Evolutionary conservation across 2,797 vertebrate species (phyloP).

Genomic region (Xenops minutus): DNA sequence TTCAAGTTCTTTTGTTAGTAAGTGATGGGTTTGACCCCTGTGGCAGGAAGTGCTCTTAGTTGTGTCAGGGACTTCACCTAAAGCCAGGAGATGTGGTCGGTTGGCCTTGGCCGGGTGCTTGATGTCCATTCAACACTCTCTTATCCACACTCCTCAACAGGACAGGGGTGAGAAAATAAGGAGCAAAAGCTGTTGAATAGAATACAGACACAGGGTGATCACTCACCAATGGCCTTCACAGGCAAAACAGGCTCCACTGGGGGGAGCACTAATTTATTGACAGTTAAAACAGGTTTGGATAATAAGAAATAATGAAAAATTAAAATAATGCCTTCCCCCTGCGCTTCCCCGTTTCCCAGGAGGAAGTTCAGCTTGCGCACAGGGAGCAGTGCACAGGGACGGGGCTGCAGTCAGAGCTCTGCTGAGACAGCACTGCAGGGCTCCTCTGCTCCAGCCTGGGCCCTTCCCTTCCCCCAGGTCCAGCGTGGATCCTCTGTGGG

Average conservation of each 20-base stretch:
- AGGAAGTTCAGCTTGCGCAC: fast-evolving
- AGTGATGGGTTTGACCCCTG: neutral
- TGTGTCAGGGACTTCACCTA: neutral
- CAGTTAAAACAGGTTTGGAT: neutral
- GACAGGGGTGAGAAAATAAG: neutral
- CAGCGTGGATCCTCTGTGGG: fast-evolving
- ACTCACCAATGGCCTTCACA: fast-evolving
- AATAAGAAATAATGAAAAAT: neutral
- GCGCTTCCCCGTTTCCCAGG: neutral
- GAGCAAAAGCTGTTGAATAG: fast-evolving
- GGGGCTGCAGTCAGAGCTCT: fast-evolving
- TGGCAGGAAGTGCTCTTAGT: neutral
- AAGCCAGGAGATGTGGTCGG: neutral
- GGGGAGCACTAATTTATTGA: neutral
- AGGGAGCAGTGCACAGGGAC: fast-evolving
- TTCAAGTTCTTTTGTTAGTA: neutral
- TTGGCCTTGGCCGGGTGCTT: neutral
- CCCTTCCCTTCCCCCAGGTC: neutral
- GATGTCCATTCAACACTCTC: neutral
- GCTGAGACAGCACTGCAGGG: neutral
- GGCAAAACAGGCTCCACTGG: fast-evolving
- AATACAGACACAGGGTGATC: fast-evolving
- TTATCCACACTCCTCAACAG: neutral
- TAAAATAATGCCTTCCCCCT: fast-evolving
- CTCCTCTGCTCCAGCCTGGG: neutral